Conservation (phyloP, 2,113 vertebrate genomes). For the Trachemys scripta region DNA sequence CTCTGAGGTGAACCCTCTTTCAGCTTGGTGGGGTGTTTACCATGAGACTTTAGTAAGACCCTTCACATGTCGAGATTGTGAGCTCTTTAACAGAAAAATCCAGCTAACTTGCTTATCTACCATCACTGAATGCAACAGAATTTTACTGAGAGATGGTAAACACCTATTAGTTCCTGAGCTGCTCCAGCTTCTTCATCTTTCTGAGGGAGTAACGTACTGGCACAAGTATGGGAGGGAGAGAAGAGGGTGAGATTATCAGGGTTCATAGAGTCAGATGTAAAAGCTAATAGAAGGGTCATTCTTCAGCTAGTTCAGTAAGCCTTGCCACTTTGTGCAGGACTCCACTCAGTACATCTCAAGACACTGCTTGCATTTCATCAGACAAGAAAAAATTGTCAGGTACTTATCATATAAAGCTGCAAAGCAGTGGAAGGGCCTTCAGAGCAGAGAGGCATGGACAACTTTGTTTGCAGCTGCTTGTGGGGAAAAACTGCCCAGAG, state of each 20-base stretch:
- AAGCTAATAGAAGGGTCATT: neutral
- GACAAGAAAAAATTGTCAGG: neutral
- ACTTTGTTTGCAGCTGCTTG: neutral
- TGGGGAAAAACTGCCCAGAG: neutral
- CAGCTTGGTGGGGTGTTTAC: neutral
- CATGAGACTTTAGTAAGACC: neutral
- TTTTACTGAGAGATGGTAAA: neutral
- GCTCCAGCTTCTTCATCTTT: neutral
- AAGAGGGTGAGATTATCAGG: neutral
- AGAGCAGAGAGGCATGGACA: neutral
- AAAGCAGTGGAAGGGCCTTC: neutral
- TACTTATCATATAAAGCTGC: neutral
- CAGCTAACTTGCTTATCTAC: neutral
- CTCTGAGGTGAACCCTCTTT: neutral
- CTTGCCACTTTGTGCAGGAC: neutral
- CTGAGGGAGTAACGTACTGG: neutral
- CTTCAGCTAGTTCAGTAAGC: neutral
- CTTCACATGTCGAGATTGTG: neutral
- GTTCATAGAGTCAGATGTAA: neutral
- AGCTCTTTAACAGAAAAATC: neutral
- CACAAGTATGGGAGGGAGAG: neutral
- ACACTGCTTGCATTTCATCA: neutral
- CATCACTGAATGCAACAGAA: neutral
- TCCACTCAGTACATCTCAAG: neutral
- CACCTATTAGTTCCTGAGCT: neutral